Evolutionary conservation across 2,797 vertebrate species (phyloP), one percentile per base, ranked within the genome.

Genomic region (Nothura maculosa): DNA sequence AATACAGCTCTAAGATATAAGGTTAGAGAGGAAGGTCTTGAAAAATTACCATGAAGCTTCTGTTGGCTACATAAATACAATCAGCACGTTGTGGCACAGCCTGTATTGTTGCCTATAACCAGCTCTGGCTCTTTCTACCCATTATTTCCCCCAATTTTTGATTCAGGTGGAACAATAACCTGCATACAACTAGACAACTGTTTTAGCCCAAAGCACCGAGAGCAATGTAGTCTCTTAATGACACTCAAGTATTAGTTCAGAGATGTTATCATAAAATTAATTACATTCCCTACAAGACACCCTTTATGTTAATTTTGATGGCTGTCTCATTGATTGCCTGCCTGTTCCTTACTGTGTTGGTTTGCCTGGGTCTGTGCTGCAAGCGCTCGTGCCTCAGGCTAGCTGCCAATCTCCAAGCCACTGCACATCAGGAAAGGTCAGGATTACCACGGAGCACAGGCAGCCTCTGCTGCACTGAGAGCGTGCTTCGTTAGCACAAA

Each of bases 231-330:
- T 80, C 61, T 67, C 67, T 81, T 89, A 84, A 86, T 89, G 83
- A 60, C 73, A 60, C 48, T 86, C 32, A 45, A 55, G 58, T 58
- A 45, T 47, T 75, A 76, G 81, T 85, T 95, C 64, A 43, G 63
- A 93, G 90, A 93, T 89, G 61, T 76, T 94, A 92, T 90, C 73
- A 50, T 68, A 79, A 92, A 94, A 96, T 93, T 93, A 92, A 96
- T 95, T 89, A 73, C 2, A 4, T 43, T 81, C 38, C 47, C 67
- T 89, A 14, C 2, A 30, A 96, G 79, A 81, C 1, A 1, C 9
- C 32, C 61, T 91, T 82, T 89, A 69, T 1, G 6, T 58, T 90
- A 78, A 76, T 94, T 96, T 92, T 90, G 24, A 73, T 92, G 74
- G 27, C 80, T 94, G 74, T 92, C 87, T 87, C 90, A 90, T 28